phyloP scores from a whole-genome alignment of 2,888 invertebrate genomes.

The Drosophila acutilabella region DNA sequence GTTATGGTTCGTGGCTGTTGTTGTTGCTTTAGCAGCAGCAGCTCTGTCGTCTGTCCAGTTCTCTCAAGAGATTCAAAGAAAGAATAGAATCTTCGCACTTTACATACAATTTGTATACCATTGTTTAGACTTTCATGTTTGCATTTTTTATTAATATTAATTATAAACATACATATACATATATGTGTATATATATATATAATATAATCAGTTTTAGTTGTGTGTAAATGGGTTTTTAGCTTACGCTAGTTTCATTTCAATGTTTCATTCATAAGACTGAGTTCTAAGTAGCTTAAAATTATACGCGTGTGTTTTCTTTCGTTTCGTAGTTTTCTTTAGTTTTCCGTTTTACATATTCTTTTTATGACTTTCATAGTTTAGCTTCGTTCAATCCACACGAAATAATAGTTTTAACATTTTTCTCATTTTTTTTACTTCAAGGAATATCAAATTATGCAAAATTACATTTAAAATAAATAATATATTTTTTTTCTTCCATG shows the following conservation, averaged over 20 bases:
- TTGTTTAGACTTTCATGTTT: conserved; percentile 58
- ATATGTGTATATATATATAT: conserved; percentile 31
- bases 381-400: conserved; percentile 38
- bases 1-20: conserved; percentile 11
- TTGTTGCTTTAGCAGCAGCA: conserved; percentile 15
- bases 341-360: conserved; percentile 20
- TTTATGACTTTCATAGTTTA: conserved; percentile 11
- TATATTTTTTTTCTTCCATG: conserved; percentile 49
- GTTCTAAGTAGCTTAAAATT: conserved; percentile 59
- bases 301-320: conserved; percentile 35
- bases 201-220: conserved; percentile 19
- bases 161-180: conserved; percentile 49
- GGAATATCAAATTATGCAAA: conserved; percentile 65
- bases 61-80: conserved; percentile 3
- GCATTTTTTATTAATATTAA: conserved; percentile 67
- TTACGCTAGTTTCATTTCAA: conserved; percentile 62
- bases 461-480: conserved; percentile 74
- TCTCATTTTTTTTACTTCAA: conserved; percentile 46
- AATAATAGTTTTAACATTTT: conserved; percentile 51
- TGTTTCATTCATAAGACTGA: conserved; percentile 70
- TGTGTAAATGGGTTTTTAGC: conserved; percentile 46
- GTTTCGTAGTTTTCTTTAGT: conserved; percentile 21
- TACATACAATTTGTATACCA: conserved; percentile 38
- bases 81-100: conserved; percentile 51
- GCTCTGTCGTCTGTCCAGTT: conserved; percentile 7